Evolutionary conservation across 2,113 vertebrate genomes (phyloP), one percentile per base, ranked within the genome.

Genomic region (Charina bottae): DNA sequence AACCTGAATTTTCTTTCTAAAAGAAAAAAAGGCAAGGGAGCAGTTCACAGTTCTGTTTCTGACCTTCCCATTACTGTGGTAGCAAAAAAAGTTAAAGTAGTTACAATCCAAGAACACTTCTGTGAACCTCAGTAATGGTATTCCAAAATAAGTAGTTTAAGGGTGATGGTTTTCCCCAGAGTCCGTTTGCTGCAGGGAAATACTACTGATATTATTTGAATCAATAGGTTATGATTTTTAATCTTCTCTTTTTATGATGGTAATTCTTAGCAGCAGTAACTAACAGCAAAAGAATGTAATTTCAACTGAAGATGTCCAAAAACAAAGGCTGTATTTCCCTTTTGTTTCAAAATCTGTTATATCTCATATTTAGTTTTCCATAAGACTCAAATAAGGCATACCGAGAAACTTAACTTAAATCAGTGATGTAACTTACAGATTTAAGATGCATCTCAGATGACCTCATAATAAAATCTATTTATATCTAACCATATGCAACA

Each of bases 361-460:
- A 78, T 46, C 26, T 28, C 53, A 24, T 72, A 10, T 49, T 90
- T 92, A 85, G 19, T 17, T 78, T 53, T 33, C 9, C 10, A 19
- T 58, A 49, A 59, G 9, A 46, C 84, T 33, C 33, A 83, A 53
- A 83, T 86, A 89, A 83, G 54, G 15, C 85, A 83, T 28, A 17
- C 21, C 62, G 42, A 88, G 17, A 19, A 83, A 90, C 53, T 90
- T 78, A 90, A 59, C 85, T 59, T 59, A 87, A 78, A 90, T 87
- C 84, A 90, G 23, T 54, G 68, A 56, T 59, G 26, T 46, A 33
- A 56, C 37, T 90, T 42, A 42, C 24, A 87, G n/a, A 87, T 53
- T 78, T n/a, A 78, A 58, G 26, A 90, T 83, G n/a, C 28, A 87
- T 93, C 15, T 53, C 85, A 64, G n/a, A 85, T 85, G 87, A 64